Percentiles rank a stretch among this genome's conserved stretches.
Evolutionary conservation across 1,140 invertebrate genomes (phyloP).

Genomic region (Nasonia vitripennis): DNA sequence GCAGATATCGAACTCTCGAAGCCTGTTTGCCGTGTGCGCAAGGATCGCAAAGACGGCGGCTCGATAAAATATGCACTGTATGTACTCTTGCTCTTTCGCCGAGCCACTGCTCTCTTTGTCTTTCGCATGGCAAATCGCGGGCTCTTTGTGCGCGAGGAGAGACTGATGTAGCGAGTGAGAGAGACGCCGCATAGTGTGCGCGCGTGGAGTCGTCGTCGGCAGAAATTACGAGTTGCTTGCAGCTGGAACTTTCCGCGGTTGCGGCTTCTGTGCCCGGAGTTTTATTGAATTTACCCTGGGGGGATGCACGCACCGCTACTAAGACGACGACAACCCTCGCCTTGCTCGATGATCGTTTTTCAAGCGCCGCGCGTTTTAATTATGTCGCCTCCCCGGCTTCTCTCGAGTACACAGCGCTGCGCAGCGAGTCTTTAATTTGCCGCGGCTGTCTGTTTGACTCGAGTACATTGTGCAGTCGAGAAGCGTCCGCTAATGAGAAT

Average conservation of each 20-base stretch:
- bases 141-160: not conserved
- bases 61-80: constrained; percentile 43
- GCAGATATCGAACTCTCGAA: constrained; percentile 46
- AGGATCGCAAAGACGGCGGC: not conserved
- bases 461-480: not conserved
- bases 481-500: not conserved
- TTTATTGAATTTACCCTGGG: constrained; percentile 17
- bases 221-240: not conserved
- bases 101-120: constrained; percentile 29
- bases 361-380: not conserved
- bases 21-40: constrained; percentile 52
- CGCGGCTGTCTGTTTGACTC: not conserved
- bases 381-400: not conserved
- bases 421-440: not conserved
- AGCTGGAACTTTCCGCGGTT: not conserved
- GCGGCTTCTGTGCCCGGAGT: not conserved
- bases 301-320: not conserved
- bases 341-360: not conserved
- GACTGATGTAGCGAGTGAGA: not conserved
- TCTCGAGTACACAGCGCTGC: not conserved
- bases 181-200: not conserved
- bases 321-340: too few relatives aligned
- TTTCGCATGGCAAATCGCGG: constrained; percentile 16
- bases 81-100: constrained; percentile 8
- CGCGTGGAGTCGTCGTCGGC: not conserved